Base-by-base conservation (phyloP, 1,140 invertebrate genomes). In the Nixonia krombeini region DNA sequence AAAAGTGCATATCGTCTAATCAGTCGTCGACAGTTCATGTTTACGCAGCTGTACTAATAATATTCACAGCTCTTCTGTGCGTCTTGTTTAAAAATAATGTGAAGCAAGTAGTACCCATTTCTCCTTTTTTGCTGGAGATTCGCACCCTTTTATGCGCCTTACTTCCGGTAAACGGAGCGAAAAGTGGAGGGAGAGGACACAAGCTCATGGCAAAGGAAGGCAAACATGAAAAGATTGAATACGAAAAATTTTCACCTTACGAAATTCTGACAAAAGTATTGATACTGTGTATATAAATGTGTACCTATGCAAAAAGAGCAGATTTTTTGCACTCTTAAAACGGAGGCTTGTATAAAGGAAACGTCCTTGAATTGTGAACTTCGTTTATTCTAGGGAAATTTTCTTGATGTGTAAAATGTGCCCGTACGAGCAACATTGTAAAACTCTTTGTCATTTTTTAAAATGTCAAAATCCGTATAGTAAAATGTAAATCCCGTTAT, bases 21-120 rank as follows among this genome's bases (percentile, higher is more conserved):
- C 63, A 67, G 42, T 59, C 42, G 35, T 46, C 17, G 52, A n/a
- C 29, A 57, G 49, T 64, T 52, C 21, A 10, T 63, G 51, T 71
- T 71, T 56, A 63, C 56, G 28, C 53, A 71, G 69, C 63, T 71
- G 64, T 56, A 55, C 56, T 50, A 71, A 71, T 63, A 67, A 41
- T 47, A 37, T 8, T 28, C 35, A 10, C 10, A 16, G 12, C 16
- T 51, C 13, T 47, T 55, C 56, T 52, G 40, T 10, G 9, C n/a
- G 16, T 4, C 26, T 29, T 12, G 23, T 47, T 64, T 37, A 56
- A 65, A 63, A 70, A 63, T 70, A 57, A 66, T 50, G 33, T 73
- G 37, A 31, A 61, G 37, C 50, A 61, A 67, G 31, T 64, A 35
- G 45, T 52, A 9, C 21, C 33, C 21, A 8, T 15, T 4, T 21